A percentile compares a stretch with the other conserved stretches of the same genome.
Conservation (phyloP, 2,113 vertebrate species). For the Gadus chalcogrammus region DNA sequence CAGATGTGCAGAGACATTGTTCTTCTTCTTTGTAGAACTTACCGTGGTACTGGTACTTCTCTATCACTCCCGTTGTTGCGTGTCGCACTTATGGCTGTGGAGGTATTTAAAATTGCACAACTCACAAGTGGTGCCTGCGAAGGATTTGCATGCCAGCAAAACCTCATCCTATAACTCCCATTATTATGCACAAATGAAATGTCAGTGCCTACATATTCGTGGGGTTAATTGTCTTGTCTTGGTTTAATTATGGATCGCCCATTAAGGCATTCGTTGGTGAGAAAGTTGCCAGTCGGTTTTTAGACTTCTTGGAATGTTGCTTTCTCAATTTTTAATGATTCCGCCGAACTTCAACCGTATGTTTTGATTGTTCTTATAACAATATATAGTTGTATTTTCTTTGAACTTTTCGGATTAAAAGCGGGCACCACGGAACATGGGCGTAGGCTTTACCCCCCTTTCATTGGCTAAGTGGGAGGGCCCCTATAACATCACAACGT, state of each 20-base stretch:
- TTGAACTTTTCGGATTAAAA: constrained; percentile 22
- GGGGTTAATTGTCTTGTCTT: constrained; percentile 22
- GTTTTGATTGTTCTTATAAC: too few relatives aligned
- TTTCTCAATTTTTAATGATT: neutral
- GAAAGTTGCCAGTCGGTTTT: neutral
- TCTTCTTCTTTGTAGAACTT: too few relatives aligned
- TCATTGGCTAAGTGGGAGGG: constrained; percentile 59
- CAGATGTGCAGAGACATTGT: too few relatives aligned
- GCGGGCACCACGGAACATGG: constrained; percentile 34
- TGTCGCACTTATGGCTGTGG: neutral
- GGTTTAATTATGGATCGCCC: constrained; percentile 44
- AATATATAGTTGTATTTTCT: neutral
- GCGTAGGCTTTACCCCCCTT: neutral
- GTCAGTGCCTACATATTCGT: constrained; percentile 17
- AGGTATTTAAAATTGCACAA: constrained; percentile 39
- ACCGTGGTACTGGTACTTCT: too few relatives aligned
- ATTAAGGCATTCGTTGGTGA: constrained; percentile 30
- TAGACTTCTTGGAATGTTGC: neutral
- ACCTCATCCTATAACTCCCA: constrained; percentile 8
- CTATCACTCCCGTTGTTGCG: too few relatives aligned
- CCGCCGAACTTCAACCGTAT: too few relatives aligned
- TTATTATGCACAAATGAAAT: constrained; percentile 18
- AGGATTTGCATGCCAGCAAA: constrained; percentile 34
- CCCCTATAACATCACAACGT: constrained; percentile 70
- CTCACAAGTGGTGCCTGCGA: constrained; percentile 22